Evolutionary conservation across 2,888 invertebrate genomes (phyloP).

Genomic region (Tetragnatha montana): DNA sequence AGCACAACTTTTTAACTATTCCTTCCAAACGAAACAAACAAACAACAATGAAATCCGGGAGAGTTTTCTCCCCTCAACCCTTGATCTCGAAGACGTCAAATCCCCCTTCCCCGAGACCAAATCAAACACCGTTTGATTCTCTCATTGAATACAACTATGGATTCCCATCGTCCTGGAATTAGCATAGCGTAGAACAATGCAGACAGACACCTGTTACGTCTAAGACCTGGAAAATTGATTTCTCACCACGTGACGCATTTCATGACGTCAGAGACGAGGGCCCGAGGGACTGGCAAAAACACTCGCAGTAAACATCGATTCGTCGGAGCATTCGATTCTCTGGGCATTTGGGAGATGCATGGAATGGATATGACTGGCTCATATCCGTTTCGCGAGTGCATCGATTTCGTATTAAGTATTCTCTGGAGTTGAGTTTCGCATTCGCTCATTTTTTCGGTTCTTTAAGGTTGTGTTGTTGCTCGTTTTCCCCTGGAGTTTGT

Average conservation of each 20-base stretch:
- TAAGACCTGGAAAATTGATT: conserved; percentile 47
- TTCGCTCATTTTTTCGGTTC: not conserved
- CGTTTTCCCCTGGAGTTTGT: too few relatives aligned
- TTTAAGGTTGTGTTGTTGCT: too few relatives aligned
- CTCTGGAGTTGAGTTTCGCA: not conserved
- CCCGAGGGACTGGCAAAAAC: conserved; percentile 44
- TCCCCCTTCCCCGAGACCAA: too few relatives aligned
- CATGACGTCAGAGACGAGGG: conserved; percentile 51
- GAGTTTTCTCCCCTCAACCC: too few relatives aligned
- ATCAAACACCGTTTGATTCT: too few relatives aligned
- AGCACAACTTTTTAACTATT: too few relatives aligned
- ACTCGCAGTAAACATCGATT: not conserved
- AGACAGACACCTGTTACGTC: conserved; percentile 44
- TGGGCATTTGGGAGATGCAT: not conserved
- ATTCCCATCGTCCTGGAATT: not conserved
- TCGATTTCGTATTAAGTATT: not conserved
- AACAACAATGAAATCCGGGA: too few relatives aligned
- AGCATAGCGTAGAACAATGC: conserved; percentile 23
- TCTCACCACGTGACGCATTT: conserved; percentile 56
- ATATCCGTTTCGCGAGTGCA: not conserved
- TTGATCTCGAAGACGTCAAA: too few relatives aligned
- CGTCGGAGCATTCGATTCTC: not conserved
- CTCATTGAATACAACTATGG: not conserved
- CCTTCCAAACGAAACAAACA: too few relatives aligned
- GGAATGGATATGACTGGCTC: not conserved